Evolutionary conservation across 2,888 invertebrate species (phyloP), one percentile per base, ranked within the genome.

Genomic region (Acronicta alni): DNA sequence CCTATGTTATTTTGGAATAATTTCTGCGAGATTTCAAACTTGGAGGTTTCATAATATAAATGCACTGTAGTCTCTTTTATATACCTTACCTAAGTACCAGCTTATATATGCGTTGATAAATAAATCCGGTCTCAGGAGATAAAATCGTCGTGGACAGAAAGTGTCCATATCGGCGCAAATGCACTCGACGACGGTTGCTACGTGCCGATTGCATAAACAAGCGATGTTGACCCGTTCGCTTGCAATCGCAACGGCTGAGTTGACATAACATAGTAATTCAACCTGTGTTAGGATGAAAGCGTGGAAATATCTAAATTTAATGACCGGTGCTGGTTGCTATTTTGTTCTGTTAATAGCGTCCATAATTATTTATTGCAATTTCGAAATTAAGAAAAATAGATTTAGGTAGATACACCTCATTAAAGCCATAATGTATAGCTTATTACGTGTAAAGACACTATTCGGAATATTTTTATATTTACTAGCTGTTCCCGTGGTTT

Each of bases 141-240:
- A 37, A 39, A 51, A n/a, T 37, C 17, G 14, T 32, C 20, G 45
- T 38, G 20, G 16, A 8, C 38, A 52, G 35, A 45, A 51, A 32
- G 16, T 38, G 26, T 14, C 46, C 57, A 48, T 57, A 67, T 62
- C 53, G 26, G 15, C 49, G 18, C 56, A 37, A 48, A 47, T 45
- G 30, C 23, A 42, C 26, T 48, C 37, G 42, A 54, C 62, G 51
- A 16, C 35, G 17, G 54, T 58, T 49, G 46, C 55, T 58, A 74
- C 79, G 79, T 80, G 81, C 67, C 56, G 39, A 49, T 76, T 80
- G 52, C 68, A 66, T 65, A 76, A 81, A 81, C 81, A 81, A 45
- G 16, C 35, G 23, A 8, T 44, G 51, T 57, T 62, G 72, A 67
- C 55, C 60, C 45, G 52, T 35, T 51, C 44, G 16, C 18, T n/a